Evolutionary conservation across 2,797 vertebrate species (phyloP).

Genomic region (Premnoplex brunnescens): DNA sequence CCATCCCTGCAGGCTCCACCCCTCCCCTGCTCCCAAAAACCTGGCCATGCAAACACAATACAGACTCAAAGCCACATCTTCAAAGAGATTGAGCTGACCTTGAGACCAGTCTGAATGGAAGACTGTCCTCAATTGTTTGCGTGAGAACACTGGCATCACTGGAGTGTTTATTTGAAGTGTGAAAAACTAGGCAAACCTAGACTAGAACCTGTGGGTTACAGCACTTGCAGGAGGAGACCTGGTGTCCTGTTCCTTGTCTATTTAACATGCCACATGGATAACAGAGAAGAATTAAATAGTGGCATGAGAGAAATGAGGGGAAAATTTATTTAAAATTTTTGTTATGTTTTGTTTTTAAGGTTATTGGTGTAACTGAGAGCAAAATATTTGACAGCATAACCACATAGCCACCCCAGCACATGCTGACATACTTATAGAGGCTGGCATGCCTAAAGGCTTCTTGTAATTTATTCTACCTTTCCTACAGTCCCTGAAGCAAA

Average conservation of each 20-base stretch:
- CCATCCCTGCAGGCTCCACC: background rate
- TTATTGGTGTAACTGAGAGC: background rate
- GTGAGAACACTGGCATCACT: background rate
- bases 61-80: background rate
- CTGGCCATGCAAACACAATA: background rate
- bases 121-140: background rate
- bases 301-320: background rate
- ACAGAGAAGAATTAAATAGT: background rate
- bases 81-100: background rate
- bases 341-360: background rate
- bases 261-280: background rate
- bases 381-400: constrained; percentile 9
- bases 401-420: background rate
- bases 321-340: background rate
- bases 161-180: background rate
- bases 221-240: background rate
- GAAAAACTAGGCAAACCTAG: fast-evolving
- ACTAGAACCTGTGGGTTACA: background rate
- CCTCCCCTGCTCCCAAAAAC: background rate
- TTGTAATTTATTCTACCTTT: constrained; percentile 24
- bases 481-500: background rate
- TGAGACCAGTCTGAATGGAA: background rate
- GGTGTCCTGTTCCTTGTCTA: background rate
- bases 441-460: constrained; percentile 11
- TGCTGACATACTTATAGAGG: constrained; percentile 20